Conservation (phyloP, 64 coral and sea anemone genomes). For the Actinia tenebrosa region DNA sequence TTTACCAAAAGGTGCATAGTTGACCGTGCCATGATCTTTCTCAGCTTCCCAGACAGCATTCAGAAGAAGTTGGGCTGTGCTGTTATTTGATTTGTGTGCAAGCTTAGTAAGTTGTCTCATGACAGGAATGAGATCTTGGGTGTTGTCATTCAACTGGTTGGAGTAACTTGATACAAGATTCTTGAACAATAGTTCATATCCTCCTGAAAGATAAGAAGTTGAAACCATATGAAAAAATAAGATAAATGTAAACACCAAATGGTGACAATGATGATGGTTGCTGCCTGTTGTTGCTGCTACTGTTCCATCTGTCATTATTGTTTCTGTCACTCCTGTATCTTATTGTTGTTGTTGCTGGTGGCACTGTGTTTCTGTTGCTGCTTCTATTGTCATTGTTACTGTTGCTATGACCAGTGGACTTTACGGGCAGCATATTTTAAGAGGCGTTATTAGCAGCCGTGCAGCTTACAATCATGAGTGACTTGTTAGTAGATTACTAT, state of each 20-base stretch:
- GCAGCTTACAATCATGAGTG: too few relatives aligned
- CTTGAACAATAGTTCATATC: slow-evolving; percentile 61
- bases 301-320: too few relatives aligned
- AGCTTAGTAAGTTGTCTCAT: slow-evolving; percentile 60
- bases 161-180: slow-evolving; percentile 49
- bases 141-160: slow-evolving; percentile 41
- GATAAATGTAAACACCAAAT: background rate
- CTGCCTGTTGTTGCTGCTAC: too few relatives aligned
- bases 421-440: too few relatives aligned
- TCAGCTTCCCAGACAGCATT: slow-evolving; percentile 55
- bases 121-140: slow-evolving; percentile 46
- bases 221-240: background rate
- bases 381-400: too few relatives aligned
- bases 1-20: slow-evolving; percentile 97
- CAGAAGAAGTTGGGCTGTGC: slow-evolving; percentile 32
- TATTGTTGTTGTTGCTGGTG: too few relatives aligned
- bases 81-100: slow-evolving; percentile 24
- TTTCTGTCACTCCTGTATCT: too few relatives aligned
- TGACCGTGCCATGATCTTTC: slow-evolving; percentile 54
- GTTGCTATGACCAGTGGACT: too few relatives aligned
- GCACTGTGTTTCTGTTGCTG: too few relatives aligned
- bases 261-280: background rate
- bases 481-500: too few relatives aligned
- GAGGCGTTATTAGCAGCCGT: too few relatives aligned
- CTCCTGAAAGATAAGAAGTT: slow-evolving; percentile 34